Evolutionary conservation across 35 echinoderm and acorn worm species (phyloP).

Genomic region (Diadema setosum): DNA sequence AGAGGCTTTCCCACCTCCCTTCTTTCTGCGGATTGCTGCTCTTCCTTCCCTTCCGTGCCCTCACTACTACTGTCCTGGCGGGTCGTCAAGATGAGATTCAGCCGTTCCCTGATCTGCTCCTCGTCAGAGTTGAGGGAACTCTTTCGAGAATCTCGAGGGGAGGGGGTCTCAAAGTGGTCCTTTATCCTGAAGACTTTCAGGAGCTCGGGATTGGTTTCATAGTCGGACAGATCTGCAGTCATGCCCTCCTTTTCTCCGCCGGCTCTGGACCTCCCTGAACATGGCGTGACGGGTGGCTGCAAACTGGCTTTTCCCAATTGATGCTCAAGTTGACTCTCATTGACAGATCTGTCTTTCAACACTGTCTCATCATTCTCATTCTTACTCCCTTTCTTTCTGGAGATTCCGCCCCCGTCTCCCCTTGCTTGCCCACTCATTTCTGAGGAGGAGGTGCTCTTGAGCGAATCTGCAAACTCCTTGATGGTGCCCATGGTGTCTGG

Average conservation of each 20-base stretch:
- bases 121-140: neutral
- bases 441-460: slow-evolving; percentile 18
- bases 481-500: slow-evolving; percentile 95
- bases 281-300: neutral
- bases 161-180: slow-evolving; percentile 36
- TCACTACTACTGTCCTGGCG: neutral
- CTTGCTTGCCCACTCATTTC: slow-evolving; percentile 1
- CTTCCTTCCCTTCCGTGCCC: neutral
- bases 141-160: neutral
- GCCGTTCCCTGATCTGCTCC: neutral
- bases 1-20: neutral
- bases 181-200: slow-evolving; percentile 79
- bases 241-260: neutral
- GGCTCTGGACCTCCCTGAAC: neutral
- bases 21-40: neutral
- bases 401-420: neutral
- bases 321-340: too few relatives aligned
- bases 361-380: neutral
- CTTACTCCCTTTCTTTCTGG: neutral
- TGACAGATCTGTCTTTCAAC: neutral
- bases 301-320: too few relatives aligned
- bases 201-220: slow-evolving; percentile 83
- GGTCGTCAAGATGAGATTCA: neutral
- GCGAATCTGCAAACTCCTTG: slow-evolving; percentile 78
- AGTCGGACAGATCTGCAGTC: slow-evolving; percentile 3